Evolutionary conservation across 2,888 invertebrate species (phyloP), one percentile per base, ranked within the genome.

Genomic region (Colostygia pectinataria): DNA sequence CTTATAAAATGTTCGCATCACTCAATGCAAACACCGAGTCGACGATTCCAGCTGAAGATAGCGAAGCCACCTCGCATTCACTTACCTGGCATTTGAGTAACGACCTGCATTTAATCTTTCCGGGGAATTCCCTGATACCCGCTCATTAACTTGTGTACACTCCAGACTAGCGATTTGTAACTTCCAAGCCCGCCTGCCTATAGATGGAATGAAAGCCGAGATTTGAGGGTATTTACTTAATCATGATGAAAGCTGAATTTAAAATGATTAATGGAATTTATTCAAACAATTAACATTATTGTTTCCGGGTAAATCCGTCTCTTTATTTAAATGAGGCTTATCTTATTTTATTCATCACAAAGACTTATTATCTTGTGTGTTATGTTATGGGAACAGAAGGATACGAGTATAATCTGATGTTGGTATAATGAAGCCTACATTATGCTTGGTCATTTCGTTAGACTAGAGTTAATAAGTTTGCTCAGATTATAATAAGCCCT

Each of bases 101-200:
- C 72, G 78, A 68, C 66, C 65, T 74, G 77, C 84, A 79, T 86
- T 88, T 80, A 85, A 87, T 87, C 86, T 83, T 83, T 82, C 76
- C 75, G 82, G 80, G 76, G 81, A 66, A 75, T 83, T 33, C 75
- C 83, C 78, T 82, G 85, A 86, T 83, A 86, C 77, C 80, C 71
- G 71, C 82, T 89, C 87, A 88, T 89, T 89, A 89, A 81, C 83
- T 83, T 78, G 79, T 83, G 80, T 86, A 83, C 82, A 78, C 82
- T 80, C 82, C 80, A 80, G 81, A 80, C 80, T 77, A 71, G 61
- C 82, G 76, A 88, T 87, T 88, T 87, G 84, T 88, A 77, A 83
- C 80, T 74, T 74, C 66, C 71, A 80, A 82, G 78, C 73, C 77
- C 68, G 82, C 73, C 77, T 68, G 82, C 64, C 73, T 80, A 87